phyloP scores from a whole-genome alignment of 1,140 invertebrate species.

The Lineus longissimus region DNA sequence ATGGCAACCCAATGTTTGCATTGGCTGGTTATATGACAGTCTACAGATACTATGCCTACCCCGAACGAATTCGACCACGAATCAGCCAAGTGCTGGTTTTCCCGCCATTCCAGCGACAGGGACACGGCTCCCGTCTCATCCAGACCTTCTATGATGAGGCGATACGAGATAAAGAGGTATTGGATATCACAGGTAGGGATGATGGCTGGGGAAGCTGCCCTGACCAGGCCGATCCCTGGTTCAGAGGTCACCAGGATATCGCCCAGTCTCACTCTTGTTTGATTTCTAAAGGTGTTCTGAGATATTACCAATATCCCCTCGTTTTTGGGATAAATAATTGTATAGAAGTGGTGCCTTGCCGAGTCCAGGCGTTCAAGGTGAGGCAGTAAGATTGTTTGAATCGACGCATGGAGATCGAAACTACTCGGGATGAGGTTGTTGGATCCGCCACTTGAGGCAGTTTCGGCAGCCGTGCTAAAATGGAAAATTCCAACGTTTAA shows the following conservation, averaged over 20 bases:
- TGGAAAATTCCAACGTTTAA: too few species aligned
- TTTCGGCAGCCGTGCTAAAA: too few species aligned
- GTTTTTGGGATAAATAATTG: too few species aligned
- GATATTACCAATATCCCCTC: too few species aligned
- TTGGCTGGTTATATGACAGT: conserved; percentile 84
- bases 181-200: conserved; percentile 77
- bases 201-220: background rate
- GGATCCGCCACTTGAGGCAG: too few species aligned
- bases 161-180: conserved; percentile 64
- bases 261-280: background rate
- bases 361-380: too few species aligned
- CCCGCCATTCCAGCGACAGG: conserved; percentile 81
- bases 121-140: conserved; percentile 74
- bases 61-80: conserved; percentile 75
- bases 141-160: conserved; percentile 77
- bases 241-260: too few species aligned
- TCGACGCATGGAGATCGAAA: too few species aligned
- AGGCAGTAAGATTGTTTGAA: too few species aligned
- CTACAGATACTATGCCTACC: conserved; percentile 94
- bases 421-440: too few species aligned
- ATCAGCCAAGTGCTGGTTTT: conserved; percentile 88
- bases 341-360: too few species aligned
- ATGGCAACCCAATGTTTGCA: conserved; percentile 65
- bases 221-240: background rate
- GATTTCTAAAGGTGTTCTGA: too few species aligned